Conservation (phyloP, 2,888 invertebrate species). For the Crocallis elinguaria region DNA sequence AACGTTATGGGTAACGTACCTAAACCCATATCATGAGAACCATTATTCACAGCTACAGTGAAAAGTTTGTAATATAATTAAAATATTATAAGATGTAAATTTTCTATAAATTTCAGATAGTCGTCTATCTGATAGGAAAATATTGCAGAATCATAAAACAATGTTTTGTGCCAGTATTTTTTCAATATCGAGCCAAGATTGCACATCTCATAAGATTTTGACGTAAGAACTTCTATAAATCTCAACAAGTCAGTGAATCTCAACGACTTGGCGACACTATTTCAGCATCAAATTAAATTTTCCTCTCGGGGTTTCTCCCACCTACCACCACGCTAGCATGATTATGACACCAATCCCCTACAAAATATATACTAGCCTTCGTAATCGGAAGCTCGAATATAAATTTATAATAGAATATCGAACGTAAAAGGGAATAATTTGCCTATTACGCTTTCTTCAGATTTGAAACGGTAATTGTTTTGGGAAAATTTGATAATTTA, state of each 20-base stretch:
- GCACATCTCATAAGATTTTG: not conserved
- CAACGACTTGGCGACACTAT: slow-evolving; percentile 11
- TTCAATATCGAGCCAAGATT: not conserved
- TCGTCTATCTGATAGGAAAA: no score
- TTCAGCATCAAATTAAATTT: slow-evolving; percentile 37
- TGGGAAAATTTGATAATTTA: slow-evolving; percentile 22
- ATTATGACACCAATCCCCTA: slow-evolving; percentile 32
- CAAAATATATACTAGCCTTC: slow-evolving; percentile 40
- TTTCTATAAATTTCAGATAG: no score
- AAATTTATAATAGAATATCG: slow-evolving; percentile 22
- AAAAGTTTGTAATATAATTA: no score
- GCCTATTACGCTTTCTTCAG: slow-evolving; percentile 9
- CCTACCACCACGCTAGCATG: no score
- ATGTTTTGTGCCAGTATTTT: not conserved
- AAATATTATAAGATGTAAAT: no score
- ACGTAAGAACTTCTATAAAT: not conserved
- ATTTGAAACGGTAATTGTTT: slow-evolving; percentile 17
- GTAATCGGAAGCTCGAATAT: slow-evolving; percentile 28
- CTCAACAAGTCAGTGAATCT: slow-evolving; percentile 9
- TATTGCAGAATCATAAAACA: no score
- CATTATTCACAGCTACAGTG: no score
- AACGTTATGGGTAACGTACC: no score
- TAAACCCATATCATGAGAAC: no score
- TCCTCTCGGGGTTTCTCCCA: slow-evolving; percentile 9
- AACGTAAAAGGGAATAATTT: slow-evolving; percentile 16